Percentiles rank a stretch among this genome's conserved stretches.
These are phyloP conservation scores for Antidorcas marsupialis DNA, from an alignment of 2,113 vertebrate species.

Conservation along the genomic window DNA sequence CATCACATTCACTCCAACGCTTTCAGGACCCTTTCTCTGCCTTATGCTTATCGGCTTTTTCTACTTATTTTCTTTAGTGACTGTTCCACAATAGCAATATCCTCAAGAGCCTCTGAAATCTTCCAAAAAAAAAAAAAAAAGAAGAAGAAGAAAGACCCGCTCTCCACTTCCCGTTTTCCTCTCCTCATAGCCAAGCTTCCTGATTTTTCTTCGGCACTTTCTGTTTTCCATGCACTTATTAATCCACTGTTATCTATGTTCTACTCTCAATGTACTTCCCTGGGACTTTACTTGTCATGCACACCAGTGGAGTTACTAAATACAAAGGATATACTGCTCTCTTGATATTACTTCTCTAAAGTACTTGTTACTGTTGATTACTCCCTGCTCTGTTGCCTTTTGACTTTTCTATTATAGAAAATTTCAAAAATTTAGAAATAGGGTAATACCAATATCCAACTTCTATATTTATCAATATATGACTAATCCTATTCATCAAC, in stretches of 20 bases:
- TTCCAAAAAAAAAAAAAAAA: background rate
- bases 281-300: background rate
- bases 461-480: background rate
- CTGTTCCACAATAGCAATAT: background rate
- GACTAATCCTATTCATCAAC: background rate
- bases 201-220: conserved; percentile 2
- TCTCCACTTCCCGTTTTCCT: conserved; percentile 3
- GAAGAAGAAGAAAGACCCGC: background rate
- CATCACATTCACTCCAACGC: background rate
- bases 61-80: background rate
- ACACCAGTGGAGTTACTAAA: background rate
- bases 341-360: background rate
- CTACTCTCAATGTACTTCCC: fast-evolving
- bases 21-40: background rate
- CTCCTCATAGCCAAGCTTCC: conserved; percentile 40
- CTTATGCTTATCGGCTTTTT: background rate
- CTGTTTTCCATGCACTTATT: background rate
- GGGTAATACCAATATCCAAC: background rate
- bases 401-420: background rate
- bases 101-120: background rate
- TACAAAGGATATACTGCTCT: background rate
- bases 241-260: background rate
- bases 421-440: background rate
- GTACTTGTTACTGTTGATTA: background rate
- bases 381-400: background rate